Evolutionary conservation across 2,888 invertebrate species (phyloP).

Genomic region (Parnassius smintheus): DNA sequence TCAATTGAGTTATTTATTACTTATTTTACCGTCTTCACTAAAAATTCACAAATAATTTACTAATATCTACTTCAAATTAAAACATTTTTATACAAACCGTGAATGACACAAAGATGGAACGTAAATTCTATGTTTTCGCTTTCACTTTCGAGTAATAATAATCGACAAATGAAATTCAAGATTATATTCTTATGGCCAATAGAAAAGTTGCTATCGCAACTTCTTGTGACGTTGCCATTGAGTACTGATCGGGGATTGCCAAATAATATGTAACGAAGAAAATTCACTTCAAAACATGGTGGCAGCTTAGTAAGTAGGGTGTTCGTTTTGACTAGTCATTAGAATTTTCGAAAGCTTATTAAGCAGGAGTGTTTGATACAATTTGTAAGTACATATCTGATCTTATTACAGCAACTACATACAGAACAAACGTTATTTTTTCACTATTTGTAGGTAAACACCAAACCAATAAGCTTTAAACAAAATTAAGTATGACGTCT

Average conservation of each 20-base stretch:
- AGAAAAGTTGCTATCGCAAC: neutral
- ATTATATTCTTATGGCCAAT: constrained; percentile 2
- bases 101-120: neutral
- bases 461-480: constrained; percentile 74
- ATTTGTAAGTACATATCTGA: constrained; percentile 59
- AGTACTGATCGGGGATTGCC: constrained; percentile 8
- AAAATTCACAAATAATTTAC: neutral
- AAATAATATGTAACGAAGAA: constrained; percentile 23
- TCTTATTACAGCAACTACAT: neutral
- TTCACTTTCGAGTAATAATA: neutral
- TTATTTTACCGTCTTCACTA: neutral
- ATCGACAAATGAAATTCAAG: constrained; percentile 7
- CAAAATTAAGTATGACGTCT: constrained; percentile 75
- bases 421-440: neutral
- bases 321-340: constrained; percentile 68
- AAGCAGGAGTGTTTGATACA: constrained; percentile 79
- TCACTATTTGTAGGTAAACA: constrained; percentile 65
- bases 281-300: constrained; percentile 68
- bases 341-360: constrained; percentile 71
- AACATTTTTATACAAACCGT: no score
- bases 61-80: neutral
- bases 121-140: constrained; percentile 18
- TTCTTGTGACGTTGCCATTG: constrained; percentile 7
- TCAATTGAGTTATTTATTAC: neutral
- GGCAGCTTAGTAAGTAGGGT: constrained; percentile 74